phyloP scores from a whole-genome alignment of 2,113 vertebrate species.

The Laticauda laticaudata region DNA sequence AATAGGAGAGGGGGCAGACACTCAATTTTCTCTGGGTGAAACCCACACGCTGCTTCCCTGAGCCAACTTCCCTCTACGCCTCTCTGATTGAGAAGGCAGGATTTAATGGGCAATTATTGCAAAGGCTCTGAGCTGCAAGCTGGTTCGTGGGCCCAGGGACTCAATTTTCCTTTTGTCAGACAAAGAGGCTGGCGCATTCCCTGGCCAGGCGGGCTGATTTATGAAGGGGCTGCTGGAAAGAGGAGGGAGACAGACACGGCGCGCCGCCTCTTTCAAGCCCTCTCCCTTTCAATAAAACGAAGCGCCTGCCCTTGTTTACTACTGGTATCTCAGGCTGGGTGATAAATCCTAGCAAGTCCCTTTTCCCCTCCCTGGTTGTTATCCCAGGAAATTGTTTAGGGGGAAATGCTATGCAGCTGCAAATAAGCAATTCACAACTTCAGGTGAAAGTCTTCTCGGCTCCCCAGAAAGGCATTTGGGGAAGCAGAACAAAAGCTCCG shows the following conservation, averaged over 20 bases:
- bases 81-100: too few relatives aligned
- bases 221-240: neutral
- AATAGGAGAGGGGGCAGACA: neutral
- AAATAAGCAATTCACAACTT: neutral
- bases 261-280: neutral
- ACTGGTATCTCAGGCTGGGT: neutral
- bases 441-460: neutral
- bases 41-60: neutral
- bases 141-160: neutral
- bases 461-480: neutral
- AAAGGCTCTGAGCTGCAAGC: neutral
- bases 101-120: neutral
- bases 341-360: neutral
- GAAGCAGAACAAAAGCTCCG: neutral
- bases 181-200: neutral
- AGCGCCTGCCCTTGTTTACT: neutral
- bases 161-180: neutral
- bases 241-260: neutral
- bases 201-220: neutral
- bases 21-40: neutral
- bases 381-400: neutral
- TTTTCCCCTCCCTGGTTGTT: neutral
- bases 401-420: neutral
- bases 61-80: neutral
- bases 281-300: constrained; percentile 2